Evolutionary conservation across 92 coral and sea anemone species (phyloP).

Genomic region (Blastomussa wellsi): DNA sequence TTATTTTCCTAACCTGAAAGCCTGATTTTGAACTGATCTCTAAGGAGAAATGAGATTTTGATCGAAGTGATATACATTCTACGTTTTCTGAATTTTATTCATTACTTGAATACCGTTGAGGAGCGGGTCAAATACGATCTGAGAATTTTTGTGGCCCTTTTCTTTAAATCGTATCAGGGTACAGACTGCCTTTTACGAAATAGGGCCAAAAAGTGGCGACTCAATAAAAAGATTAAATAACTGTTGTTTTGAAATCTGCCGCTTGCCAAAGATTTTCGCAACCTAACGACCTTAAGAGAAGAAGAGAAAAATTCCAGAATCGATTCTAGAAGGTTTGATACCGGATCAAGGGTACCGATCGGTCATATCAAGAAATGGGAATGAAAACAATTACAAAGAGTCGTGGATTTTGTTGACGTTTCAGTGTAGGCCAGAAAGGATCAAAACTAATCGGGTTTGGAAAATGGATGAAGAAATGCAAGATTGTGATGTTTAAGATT

Average conservation of each 20-base stretch:
- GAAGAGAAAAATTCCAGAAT: background rate
- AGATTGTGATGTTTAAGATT: background rate
- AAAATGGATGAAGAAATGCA: background rate
- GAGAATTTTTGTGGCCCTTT: background rate
- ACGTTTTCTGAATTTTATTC: background rate
- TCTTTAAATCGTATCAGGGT: background rate
- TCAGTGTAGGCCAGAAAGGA: background rate
- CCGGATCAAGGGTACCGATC: background rate
- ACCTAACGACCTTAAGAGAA: background rate
- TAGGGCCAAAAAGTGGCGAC: background rate
- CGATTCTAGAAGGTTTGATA: background rate
- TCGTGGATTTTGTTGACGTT: background rate
- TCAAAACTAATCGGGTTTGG: background rate
- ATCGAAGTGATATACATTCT: background rate
- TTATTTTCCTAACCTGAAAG: background rate
- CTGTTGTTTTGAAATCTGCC: background rate
- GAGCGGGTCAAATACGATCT: background rate
- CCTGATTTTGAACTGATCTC: background rate
- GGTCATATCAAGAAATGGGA: background rate
- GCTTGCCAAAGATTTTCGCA: background rate
- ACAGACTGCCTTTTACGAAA: background rate
- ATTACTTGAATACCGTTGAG: conserved; percentile 1
- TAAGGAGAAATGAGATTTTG: background rate
- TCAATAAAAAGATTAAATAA: background rate
- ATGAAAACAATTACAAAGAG: background rate